phyloP scores from a whole-genome alignment of 2,888 invertebrate species.

The Seira musarum region DNA sequence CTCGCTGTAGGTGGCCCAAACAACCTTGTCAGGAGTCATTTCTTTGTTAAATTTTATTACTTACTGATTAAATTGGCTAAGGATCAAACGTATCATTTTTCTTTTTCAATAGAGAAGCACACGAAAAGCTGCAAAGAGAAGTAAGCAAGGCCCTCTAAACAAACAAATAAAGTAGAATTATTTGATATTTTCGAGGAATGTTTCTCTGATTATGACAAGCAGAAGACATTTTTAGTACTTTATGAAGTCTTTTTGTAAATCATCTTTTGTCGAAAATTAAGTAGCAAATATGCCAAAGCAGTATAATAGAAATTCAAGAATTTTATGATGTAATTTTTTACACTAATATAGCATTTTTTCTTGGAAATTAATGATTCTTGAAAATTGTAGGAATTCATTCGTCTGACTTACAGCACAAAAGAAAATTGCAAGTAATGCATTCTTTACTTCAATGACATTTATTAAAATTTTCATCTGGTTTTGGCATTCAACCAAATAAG shows the following conservation, averaged over 20 bases:
- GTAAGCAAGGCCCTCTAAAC: neutral
- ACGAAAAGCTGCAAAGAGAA: neutral
- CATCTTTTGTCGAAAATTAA: no score
- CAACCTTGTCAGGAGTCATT: constrained; percentile 56
- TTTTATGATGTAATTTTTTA: no score
- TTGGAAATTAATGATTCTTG: no score
- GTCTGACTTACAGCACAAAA: neutral
- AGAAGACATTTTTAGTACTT: neutral
- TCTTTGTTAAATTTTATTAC: constrained; percentile 54
- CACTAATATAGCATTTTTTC: no score
- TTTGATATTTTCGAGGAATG: neutral
- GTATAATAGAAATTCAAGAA: no score
- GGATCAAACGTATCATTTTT: constrained; percentile 6
- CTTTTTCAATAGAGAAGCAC: neutral
- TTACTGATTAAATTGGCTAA: constrained; percentile 48
- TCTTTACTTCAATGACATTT: no score
- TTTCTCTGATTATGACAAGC: constrained; percentile 22
- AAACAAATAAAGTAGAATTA: neutral
- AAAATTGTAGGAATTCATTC: no score
- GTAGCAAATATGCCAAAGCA: neutral
- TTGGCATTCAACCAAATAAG: constrained; percentile 11
- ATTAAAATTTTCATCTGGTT: no score
- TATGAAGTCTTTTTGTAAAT: neutral
- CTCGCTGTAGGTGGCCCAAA: constrained; percentile 50
- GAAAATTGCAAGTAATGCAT: neutral